Conservation (phyloP, 2,888 invertebrate genomes). For the Nomada lathburiana region DNA sequence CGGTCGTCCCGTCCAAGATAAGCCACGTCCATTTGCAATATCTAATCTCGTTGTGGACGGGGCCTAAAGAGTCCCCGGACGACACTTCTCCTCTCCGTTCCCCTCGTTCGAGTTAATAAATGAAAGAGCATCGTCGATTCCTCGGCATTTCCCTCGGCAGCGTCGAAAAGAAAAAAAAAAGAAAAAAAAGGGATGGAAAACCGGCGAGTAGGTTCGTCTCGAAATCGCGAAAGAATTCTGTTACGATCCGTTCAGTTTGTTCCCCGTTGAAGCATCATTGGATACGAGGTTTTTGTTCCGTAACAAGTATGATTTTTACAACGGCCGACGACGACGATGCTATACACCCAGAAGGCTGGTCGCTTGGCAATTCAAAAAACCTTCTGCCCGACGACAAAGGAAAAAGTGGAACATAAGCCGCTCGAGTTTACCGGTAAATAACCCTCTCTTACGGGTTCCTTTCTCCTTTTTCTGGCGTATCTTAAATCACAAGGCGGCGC, state of each 20-base stretch:
- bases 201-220: not conserved
- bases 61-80: constrained; percentile 61
- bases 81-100: constrained; percentile 45
- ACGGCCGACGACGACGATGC: not conserved
- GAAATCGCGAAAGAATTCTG: constrained; percentile 6
- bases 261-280: constrained; percentile 29
- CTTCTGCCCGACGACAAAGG: constrained; percentile 42
- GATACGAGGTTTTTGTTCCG: not conserved
- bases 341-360: not conserved
- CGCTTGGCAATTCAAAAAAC: constrained; percentile 31
- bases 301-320: constrained; percentile 39
- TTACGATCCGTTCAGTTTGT: constrained; percentile 9
- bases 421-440: constrained; percentile 58
- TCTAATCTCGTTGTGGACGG: constrained; percentile 75
- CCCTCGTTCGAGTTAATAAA: constrained; percentile 17
- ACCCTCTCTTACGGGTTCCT: constrained; percentile 49
- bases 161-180: not conserved
- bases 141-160: constrained; percentile 25
- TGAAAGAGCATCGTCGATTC: constrained; percentile 29
- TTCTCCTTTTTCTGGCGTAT: constrained; percentile 34
- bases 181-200: not conserved
- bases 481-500: constrained; percentile 52
- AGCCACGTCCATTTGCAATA: constrained; percentile 77
- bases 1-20: constrained; percentile 70
- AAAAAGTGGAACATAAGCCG: constrained; percentile 42